Evolutionary conservation across 2,797 vertebrate genomes (phyloP), one percentile per base, ranked within the genome.

Genomic region (Petrocephalus sullivani): DNA sequence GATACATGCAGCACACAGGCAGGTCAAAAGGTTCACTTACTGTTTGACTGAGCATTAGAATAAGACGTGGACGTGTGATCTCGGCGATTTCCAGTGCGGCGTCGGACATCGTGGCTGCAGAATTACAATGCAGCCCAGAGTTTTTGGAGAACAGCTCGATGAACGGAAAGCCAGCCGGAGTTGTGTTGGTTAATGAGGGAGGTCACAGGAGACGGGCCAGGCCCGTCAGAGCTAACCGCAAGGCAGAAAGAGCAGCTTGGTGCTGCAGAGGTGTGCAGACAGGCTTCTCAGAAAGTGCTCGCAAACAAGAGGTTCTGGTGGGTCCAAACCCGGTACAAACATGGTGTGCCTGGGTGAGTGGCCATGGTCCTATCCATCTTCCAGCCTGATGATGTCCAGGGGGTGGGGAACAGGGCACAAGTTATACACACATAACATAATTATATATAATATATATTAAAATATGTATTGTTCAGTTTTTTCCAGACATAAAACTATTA

Each of bases 11-110:
- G 64, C 64, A 71, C 64, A 37, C 64, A 71, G 64, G 33, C 64
- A 14, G 28, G 64, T 71, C 64, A 71, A 16, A 71, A 71, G 64
- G 64, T 71, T 37, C 64, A 37, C 12, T 37, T 16, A 16, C 28
- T 71, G 64, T 71, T 71, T 37, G 64, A 71, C 64, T 71, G 64
- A 71, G 64, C 64, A 71, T 71, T 71, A 71, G 64, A 28, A 71
- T 71, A 71, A 71, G 41, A 46, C 41, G 41, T 4, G 28, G 61
- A 67, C 23, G 61, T 14, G 61, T 23, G 23, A 67, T 67, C 23
- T 67, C 23, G 33, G 61, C 1, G 2, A 64, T 23, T 28, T 64
- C 61, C 23, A 64, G 28, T 71, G 28, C 14, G 28, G 28, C 6
- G 64, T 71, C 28, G 5, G 28, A 71, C 64, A 5, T 28, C 2